Evolutionary conservation across 64 coral and sea anemone species (phyloP).

Genomic region (Acropora yongei): DNA sequence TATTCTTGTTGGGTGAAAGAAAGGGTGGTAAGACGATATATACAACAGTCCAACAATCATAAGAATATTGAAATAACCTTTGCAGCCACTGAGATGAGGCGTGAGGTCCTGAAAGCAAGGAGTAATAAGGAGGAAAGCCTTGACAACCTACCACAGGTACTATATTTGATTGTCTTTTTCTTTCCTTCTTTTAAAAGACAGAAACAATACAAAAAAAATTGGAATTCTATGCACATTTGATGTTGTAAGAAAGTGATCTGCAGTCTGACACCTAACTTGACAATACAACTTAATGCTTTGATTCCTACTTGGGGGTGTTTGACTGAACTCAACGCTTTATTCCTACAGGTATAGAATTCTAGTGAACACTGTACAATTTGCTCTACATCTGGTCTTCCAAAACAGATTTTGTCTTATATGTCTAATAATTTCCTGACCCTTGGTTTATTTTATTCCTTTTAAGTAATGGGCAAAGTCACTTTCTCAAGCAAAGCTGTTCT

Average conservation of each 20-base stretch:
- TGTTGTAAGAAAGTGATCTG: no score
- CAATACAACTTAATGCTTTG: no score
- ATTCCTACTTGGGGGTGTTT: neutral
- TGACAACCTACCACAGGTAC: slow-evolving; percentile 5
- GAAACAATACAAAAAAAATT: no score
- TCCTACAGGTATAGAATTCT: neutral
- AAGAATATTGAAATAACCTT: slow-evolving; percentile 60
- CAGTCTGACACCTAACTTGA: no score
- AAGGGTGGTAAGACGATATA: slow-evolving; percentile 60
- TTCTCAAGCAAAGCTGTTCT: slow-evolving; percentile 46
- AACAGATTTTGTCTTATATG: neutral
- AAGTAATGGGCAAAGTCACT: slow-evolving; percentile 60
- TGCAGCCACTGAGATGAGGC: slow-evolving; percentile 32
- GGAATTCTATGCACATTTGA: no score
- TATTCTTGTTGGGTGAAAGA: slow-evolving; percentile 61
- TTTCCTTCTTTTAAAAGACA: neutral
- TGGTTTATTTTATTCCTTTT: slow-evolving; percentile 3
- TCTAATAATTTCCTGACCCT: neutral
- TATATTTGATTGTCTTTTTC: neutral
- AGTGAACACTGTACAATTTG: neutral
- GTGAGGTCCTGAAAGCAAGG: slow-evolving; percentile 31
- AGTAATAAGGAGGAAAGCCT: neutral
- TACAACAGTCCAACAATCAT: slow-evolving; percentile 44
- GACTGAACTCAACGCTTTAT: neutral
- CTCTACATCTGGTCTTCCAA: neutral